These are phyloP conservation scores for Mylabris sibirica DNA, from an alignment of 2,888 invertebrate genomes.

Conservation along the genomic window DNA sequence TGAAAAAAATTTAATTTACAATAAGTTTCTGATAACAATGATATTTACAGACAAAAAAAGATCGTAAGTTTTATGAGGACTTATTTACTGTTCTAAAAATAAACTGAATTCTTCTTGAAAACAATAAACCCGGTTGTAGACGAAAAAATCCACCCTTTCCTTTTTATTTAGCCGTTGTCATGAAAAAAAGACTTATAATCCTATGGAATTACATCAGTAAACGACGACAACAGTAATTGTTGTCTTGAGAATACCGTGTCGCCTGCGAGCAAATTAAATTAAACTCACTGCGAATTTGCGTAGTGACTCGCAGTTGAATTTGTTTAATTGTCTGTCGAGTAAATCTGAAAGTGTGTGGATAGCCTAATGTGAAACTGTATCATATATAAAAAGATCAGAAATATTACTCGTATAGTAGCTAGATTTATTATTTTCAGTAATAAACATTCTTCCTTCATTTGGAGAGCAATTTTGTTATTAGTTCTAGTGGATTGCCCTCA, in stretches of 20 bases:
- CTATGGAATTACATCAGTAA: too few species aligned
- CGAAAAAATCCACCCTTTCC: background rate
- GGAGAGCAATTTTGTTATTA: conserved; percentile 7
- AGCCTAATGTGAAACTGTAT: background rate
- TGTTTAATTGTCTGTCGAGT: too few species aligned
- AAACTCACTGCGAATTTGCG: too few species aligned
- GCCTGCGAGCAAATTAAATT: background rate
- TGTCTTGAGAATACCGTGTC: too few species aligned
- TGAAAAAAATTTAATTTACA: background rate
- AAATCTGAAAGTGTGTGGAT: too few species aligned
- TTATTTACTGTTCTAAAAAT: background rate
- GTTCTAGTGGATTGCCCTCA: conserved; percentile 9
- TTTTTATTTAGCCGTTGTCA: background rate
- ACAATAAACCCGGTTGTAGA: background rate
- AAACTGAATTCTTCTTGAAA: background rate
- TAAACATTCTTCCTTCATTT: conserved; percentile 4
- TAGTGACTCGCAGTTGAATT: too few species aligned
- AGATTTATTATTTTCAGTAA: conserved; percentile 2
- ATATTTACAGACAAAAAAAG: background rate
- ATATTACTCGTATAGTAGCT: background rate
- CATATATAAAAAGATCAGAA: background rate
- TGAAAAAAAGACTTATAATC: background rate
- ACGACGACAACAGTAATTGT: too few species aligned
- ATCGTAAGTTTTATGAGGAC: background rate
- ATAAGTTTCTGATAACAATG: background rate